Evolutionary conservation across 1,140 invertebrate species (phyloP), one percentile per base, ranked within the genome.

Genomic region (Diachasma alloeum): DNA sequence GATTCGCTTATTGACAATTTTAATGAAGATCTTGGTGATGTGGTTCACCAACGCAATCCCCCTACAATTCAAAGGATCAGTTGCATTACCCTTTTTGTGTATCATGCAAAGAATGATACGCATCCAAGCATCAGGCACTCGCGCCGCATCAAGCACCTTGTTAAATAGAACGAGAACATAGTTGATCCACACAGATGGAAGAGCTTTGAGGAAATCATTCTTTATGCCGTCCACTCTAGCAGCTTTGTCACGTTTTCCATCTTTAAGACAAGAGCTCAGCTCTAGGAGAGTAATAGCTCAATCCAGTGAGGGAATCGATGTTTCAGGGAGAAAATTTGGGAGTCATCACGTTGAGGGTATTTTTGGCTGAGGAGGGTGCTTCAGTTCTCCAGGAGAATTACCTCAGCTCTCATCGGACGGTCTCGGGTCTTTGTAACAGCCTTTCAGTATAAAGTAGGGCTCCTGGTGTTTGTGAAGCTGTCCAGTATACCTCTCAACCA

Each of bases 11-110:
- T 17, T 80, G 15, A 44, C 80, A 74, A 17, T 42, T 72, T 11
- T 72, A n/a, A n/a, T 36, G 5, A 79, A n/a, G 4, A 79, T 48
- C 15, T 68, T 19, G 0, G 80, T 80, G 39, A n/a, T n/a, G n/a
- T 19, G 9, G n/a, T 70, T 75, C 0, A 78, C 59, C 9, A 78
- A 31, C 0, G 73, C 36, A 13, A 78, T 78, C 26, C 67, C 72
- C 39, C 79, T 59, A 36, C 75, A 78, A 70, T 80, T 80, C 4
- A 15, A 0, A 8, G 76, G 69, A n/a, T 78, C 74, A 53, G 8
- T 42, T 5, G 19, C 4, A 31, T 78, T 59, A 8, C 70, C 69
- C 39, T 78, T 80, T 31, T 80, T 76, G 37, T 78, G 59, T 37
- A 78, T 39, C 63, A 68, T 66, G 46, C 36, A 59, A 11, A 78